Percentiles rank a stretch among this genome's conserved stretches.
phyloP scores from a whole-genome alignment of 2,113 vertebrate species.

The Gnathonemus longibarbis region DNA sequence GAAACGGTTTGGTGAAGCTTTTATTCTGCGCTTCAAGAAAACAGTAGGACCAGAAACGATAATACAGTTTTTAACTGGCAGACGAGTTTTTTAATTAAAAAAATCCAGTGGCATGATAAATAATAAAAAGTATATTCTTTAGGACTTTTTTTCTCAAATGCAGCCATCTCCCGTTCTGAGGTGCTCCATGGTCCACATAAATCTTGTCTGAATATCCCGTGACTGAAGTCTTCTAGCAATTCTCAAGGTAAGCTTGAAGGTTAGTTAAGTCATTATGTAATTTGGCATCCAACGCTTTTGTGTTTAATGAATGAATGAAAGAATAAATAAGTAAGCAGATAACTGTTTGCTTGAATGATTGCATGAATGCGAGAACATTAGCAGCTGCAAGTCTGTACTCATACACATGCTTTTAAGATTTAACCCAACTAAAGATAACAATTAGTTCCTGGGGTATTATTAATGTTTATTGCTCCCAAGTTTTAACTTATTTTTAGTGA shows the following conservation, averaged over 20 bases:
- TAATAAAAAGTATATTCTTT: neutral
- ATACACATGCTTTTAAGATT: neutral
- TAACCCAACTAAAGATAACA: neutral
- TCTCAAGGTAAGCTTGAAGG: neutral
- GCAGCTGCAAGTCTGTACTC: neutral
- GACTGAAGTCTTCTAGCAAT: neutral
- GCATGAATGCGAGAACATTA: neutral
- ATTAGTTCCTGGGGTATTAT: neutral
- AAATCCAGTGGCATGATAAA: neutral
- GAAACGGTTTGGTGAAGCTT: neutral
- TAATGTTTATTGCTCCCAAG: neutral
- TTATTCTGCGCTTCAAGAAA: neutral
- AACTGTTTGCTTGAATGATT: neutral
- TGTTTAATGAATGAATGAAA: neutral
- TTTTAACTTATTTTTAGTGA: neutral
- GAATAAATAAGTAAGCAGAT: neutral
- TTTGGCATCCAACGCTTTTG: neutral
- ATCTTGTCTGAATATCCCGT: neutral
- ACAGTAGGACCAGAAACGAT: neutral
- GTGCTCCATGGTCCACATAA: neutral
- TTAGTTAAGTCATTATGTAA: neutral
- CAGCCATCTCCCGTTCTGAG: neutral
- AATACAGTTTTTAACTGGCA: neutral
- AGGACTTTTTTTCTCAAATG: neutral
- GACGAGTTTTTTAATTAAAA: neutral